Evolutionary conservation across 2,888 invertebrate genomes (phyloP).

Genomic region (Linnaemya vulpina): DNA sequence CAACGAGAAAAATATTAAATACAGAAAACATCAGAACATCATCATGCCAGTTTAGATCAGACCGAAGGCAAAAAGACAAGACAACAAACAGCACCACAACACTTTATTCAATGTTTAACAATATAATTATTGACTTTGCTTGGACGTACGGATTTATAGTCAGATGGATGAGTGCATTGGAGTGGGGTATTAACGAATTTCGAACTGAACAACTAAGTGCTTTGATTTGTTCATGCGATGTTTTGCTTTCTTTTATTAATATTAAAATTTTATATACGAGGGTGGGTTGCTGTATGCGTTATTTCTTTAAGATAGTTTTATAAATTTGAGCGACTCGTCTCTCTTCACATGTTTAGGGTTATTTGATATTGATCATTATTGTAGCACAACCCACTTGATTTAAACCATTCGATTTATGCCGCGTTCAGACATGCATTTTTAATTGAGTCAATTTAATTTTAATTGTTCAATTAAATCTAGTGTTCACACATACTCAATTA

Average conservation of each 20-base stretch:
- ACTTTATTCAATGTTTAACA: slow-evolving; percentile 72
- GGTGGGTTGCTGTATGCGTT: not conserved
- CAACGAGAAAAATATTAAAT: slow-evolving; percentile 9
- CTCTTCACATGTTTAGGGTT: no score
- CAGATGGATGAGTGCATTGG: slow-evolving; percentile 11
- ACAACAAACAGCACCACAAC: slow-evolving; percentile 46
- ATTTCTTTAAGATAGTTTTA: no score
- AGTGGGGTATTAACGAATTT: slow-evolving; percentile 32
- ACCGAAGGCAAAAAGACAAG: slow-evolving; percentile 70
- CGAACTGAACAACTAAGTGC: slow-evolving; percentile 77
- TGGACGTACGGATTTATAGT: slow-evolving; percentile 60
- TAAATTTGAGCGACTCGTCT: no score
- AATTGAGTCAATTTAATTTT: no score
- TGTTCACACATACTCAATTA: no score
- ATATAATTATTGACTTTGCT: slow-evolving; percentile 70
- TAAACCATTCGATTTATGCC: no score
- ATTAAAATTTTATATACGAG: slow-evolving; percentile 25
- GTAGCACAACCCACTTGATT: no score
- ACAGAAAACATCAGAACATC: slow-evolving; percentile 40
- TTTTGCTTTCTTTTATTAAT: slow-evolving; percentile 76
- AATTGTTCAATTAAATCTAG: no score
- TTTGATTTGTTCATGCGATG: slow-evolving; percentile 74
- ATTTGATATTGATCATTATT: no score
- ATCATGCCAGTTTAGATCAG: slow-evolving; percentile 59
- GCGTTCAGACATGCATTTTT: no score